Evolutionary conservation across 53 echinoderm and acorn worm species (phyloP).

Genomic region (Mesocentrotus franciscanus): DNA sequence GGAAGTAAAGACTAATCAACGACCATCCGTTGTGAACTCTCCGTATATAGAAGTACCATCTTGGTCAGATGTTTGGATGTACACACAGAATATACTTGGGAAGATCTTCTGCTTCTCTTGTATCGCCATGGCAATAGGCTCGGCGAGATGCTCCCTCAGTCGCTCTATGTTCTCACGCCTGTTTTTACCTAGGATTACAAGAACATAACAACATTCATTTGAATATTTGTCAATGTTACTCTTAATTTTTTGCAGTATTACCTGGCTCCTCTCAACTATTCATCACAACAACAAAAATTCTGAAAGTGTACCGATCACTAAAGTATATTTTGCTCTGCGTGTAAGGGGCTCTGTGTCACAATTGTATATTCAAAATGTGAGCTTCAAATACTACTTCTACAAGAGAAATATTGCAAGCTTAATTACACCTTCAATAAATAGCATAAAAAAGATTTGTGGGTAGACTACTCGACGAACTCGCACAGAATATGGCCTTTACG

Average conservation of each 20-base stretch:
- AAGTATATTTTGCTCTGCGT: too few species aligned
- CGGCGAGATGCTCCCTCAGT: slow-evolving; percentile 43
- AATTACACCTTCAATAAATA: too few species aligned
- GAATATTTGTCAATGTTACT: too few species aligned
- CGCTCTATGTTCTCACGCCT: background rate
- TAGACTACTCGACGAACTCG: too few species aligned
- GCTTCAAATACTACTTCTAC: too few species aligned
- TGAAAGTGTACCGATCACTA: background rate
- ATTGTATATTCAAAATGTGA: too few species aligned
- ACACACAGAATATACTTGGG: slow-evolving; percentile 43
- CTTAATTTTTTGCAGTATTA: background rate
- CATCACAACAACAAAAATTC: background rate
- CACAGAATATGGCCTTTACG: too few species aligned
- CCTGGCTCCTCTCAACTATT: background rate
- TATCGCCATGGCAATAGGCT: slow-evolving; percentile 38
- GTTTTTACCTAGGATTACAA: background rate
- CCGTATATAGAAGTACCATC: slow-evolving; percentile 47
- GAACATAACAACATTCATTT: background rate
- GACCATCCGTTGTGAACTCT: slow-evolving; percentile 18
- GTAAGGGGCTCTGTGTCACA: too few species aligned
- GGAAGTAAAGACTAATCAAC: background rate
- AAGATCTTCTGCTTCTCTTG: background rate
- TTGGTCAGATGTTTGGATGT: slow-evolving; percentile 53
- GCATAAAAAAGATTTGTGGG: too few species aligned
- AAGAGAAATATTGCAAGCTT: too few species aligned